Evolutionary conservation across 2,113 vertebrate species (phyloP).

Genomic region (Cinclus mexicanus): DNA sequence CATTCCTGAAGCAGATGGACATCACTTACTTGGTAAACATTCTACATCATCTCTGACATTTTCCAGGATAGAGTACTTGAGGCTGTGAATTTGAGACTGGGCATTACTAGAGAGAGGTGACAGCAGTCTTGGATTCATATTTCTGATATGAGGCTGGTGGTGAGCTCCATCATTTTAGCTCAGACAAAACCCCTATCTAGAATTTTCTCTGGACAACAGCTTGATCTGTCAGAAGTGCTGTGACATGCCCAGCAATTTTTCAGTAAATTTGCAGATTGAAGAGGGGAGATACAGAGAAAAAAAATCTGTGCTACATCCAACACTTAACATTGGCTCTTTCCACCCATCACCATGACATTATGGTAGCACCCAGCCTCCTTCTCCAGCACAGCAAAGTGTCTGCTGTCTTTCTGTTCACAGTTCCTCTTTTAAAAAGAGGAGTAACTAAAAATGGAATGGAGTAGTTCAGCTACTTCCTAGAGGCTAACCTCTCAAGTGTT

Average conservation of each 20-base stretch:
- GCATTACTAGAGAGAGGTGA: not conserved
- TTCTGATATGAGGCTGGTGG: not conserved
- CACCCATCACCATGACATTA: not conserved
- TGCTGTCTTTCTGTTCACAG: not conserved
- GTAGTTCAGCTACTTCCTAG: not conserved
- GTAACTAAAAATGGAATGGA: not conserved
- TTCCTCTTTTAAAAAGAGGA: not conserved
- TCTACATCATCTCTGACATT: not conserved
- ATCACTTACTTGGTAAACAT: not conserved
- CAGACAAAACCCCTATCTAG: not conserved
- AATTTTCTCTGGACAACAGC: not conserved
- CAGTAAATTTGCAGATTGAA: not conserved
- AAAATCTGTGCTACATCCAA: not conserved
- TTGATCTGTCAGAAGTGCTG: not conserved
- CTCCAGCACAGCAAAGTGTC: not conserved
- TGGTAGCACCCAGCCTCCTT: not conserved
- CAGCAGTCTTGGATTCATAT: not conserved
- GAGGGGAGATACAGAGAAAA: not conserved
- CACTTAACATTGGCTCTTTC: not conserved
- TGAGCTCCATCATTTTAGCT: not conserved
- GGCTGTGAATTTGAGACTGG: not conserved
- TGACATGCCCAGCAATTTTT: not conserved
- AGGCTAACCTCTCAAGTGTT: not conserved
- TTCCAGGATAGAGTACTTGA: not conserved
- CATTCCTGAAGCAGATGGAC: constrained; percentile 80